Conservation (phyloP, 2,797 vertebrate genomes). For the Nothura maculosa region DNA sequence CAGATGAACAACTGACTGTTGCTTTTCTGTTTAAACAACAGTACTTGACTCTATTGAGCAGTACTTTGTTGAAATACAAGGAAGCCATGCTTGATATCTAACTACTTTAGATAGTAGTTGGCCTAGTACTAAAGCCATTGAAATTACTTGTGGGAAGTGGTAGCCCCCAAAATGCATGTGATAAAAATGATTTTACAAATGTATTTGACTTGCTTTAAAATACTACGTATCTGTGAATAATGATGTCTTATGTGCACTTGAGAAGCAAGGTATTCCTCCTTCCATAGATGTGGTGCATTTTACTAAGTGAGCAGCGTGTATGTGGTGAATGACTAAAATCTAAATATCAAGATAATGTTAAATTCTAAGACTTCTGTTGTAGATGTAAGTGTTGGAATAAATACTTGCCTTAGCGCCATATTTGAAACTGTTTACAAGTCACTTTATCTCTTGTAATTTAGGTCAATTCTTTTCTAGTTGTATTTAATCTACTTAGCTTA, state of each 20-base stretch:
- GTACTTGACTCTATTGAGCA: too few relatives aligned
- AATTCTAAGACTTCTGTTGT: background rate
- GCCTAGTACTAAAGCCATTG: background rate
- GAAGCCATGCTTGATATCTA: background rate
- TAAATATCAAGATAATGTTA: slow-evolving; percentile 4
- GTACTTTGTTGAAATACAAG: background rate
- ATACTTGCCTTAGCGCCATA: background rate
- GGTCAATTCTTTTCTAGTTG: background rate
- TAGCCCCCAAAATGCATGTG: background rate
- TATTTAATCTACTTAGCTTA: background rate
- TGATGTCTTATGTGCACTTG: background rate
- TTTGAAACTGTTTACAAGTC: background rate
- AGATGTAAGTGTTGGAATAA: slow-evolving; percentile 15
- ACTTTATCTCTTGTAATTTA: background rate
- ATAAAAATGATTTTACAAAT: background rate
- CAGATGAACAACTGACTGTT: background rate
- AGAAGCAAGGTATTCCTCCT: background rate
- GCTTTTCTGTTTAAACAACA: background rate
- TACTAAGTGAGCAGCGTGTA: background rate
- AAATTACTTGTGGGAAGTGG: background rate
- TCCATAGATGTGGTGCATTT: background rate
- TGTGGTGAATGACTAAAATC: background rate
- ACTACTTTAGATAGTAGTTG: too few relatives aligned
- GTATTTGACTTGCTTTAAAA: background rate
- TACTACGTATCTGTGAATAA: background rate